Evolutionary conservation across 2,113 vertebrate genomes (phyloP).

Genomic region (Apeltes quadracus): DNA sequence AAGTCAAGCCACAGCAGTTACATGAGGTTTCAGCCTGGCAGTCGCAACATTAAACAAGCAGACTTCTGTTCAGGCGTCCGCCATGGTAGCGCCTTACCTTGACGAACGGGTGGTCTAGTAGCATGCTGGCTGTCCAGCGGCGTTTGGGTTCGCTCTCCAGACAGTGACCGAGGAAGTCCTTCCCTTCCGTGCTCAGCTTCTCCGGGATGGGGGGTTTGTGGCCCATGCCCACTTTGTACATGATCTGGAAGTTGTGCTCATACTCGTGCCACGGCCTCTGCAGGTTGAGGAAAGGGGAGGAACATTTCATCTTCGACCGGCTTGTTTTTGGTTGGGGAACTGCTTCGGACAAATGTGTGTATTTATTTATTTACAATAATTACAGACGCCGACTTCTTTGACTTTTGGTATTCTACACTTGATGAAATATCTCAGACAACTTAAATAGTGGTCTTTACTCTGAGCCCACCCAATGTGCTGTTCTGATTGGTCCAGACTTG

Average conservation of each 20-base stretch:
- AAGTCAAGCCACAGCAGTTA: not conserved
- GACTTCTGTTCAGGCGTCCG: not conserved
- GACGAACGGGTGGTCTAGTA: conserved; percentile 97
- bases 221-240: conserved; percentile 99
- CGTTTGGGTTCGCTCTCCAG: conserved; percentile 96
- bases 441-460: no score
- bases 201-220: conserved; percentile 97
- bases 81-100: conserved; percentile 82
- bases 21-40: not conserved
- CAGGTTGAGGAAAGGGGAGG: conserved; percentile 20
- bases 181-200: conserved; percentile 95
- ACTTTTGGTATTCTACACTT: no score
- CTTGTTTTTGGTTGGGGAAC: not conserved
- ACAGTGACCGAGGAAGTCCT: conserved; percentile 95
- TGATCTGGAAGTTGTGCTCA: conserved; percentile 99
- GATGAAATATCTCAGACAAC: no score
- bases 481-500: no score
- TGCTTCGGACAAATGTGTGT: not conserved
- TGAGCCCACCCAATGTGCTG: no score
- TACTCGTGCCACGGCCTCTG: conserved; percentile 99
- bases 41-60: not conserved
- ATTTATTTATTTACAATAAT: no score
- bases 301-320: not conserved
- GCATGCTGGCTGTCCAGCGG: conserved; percentile 95
- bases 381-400: no score